Conservation (phyloP, 2,797 vertebrate genomes). For the Oreortyx pictus region DNA sequence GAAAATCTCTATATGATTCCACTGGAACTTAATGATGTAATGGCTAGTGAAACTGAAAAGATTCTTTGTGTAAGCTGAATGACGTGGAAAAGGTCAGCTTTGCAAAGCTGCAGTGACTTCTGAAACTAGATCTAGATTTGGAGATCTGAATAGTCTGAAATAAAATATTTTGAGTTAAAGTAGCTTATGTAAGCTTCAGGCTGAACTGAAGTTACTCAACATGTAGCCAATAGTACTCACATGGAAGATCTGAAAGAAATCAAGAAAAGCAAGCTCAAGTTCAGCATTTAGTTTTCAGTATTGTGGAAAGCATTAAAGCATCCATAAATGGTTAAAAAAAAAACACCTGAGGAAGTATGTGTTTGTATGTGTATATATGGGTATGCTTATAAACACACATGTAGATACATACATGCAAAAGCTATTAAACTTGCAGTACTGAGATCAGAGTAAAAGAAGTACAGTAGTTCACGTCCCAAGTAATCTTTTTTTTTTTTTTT, state of each 20-base stretch:
- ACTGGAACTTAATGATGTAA: neutral
- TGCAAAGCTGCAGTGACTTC: neutral
- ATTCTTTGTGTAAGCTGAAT: neutral
- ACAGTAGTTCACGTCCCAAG: neutral
- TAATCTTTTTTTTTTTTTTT: neutral
- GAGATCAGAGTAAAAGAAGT: neutral
- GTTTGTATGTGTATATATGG: neutral
- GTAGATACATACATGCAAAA: neutral
- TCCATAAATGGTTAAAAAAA: neutral
- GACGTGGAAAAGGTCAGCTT: neutral
- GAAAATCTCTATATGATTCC: neutral
- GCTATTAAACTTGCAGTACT: neutral
- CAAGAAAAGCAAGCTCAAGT: neutral
- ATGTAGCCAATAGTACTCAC: neutral
- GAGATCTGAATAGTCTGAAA: neutral
- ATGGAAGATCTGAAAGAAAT: neutral
- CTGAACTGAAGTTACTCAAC: neutral
- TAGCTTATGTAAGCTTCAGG: neutral
- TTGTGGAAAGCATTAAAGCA: neutral
- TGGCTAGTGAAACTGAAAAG: neutral
- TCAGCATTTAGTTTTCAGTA: neutral
- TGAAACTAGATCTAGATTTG: neutral
- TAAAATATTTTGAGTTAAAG: neutral
- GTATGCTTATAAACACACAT: fast-evolving
- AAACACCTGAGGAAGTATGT: neutral